These are phyloP conservation scores for Zaprionus davidi DNA, from an alignment of 1,140 invertebrate species.

Conservation along the genomic window DNA sequence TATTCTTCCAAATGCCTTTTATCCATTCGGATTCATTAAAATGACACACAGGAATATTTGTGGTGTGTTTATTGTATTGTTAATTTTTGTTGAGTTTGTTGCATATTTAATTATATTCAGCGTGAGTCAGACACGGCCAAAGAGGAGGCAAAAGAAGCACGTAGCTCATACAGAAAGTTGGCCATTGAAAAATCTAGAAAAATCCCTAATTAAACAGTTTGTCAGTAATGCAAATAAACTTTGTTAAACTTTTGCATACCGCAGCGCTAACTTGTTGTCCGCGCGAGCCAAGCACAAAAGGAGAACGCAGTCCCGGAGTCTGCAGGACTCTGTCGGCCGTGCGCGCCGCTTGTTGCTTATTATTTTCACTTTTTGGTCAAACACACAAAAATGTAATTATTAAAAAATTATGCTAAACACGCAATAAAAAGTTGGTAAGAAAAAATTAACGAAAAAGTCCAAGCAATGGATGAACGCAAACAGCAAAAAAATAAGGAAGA, in stretches of 20 bases:
- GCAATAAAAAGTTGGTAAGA: conserved; percentile 79
- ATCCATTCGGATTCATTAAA: conserved; percentile 5
- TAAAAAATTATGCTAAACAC: conserved; percentile 83
- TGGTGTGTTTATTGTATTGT: conserved; percentile 41
- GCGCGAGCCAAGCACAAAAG: conserved; percentile 34
- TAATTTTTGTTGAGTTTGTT: conserved; percentile 36
- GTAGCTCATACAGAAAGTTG: conserved; percentile 56
- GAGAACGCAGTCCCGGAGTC: conserved; percentile 4
- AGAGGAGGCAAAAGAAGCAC: conserved; percentile 13
- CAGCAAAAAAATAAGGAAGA: conserved; percentile 51
- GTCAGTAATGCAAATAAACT: conserved; percentile 83
- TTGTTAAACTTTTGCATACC: conserved; percentile 74
- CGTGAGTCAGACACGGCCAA: conserved; percentile 24
- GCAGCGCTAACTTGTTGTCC: conserved; percentile 47
- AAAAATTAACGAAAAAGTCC: conserved; percentile 56
- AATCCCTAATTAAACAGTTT: conserved; percentile 83
- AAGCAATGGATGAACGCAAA: conserved; percentile 21
- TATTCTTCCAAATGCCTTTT: conserved; percentile 12
- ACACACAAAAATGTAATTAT: conserved; percentile 82
- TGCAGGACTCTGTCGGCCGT: neutral
- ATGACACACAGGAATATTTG: neutral
- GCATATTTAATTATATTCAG: conserved; percentile 71
- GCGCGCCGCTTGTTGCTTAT: conserved; percentile 58
- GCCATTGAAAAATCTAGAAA: conserved; percentile 72
- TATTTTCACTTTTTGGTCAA: conserved; percentile 70